Evolutionary conservation across 2,888 invertebrate genomes (phyloP).

Genomic region (Heliconius cydno): DNA sequence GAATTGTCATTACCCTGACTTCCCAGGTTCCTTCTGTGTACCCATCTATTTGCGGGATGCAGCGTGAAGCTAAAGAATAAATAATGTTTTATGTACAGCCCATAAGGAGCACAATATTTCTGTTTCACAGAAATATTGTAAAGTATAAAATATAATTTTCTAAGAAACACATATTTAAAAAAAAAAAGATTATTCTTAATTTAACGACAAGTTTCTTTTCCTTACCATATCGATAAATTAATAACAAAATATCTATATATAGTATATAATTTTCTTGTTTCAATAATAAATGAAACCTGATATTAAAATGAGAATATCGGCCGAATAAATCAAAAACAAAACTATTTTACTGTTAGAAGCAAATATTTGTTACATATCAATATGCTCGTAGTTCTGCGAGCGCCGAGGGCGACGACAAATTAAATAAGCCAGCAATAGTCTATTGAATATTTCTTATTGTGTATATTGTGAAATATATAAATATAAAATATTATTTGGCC

Average conservation of each 20-base stretch:
- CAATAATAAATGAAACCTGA: background rate
- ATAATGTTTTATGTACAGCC: no score
- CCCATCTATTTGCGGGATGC: no score
- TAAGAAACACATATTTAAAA: no score
- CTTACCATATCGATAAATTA: no score
- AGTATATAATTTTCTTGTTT: background rate
- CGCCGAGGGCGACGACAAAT: constrained; percentile 3
- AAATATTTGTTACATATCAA: constrained; percentile 19
- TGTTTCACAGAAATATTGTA: no score
- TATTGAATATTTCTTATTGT: background rate
- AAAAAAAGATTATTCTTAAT: no score
- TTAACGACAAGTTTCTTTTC: no score
- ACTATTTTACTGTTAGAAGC: background rate
- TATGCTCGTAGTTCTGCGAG: background rate
- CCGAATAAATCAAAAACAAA: constrained; percentile 6
- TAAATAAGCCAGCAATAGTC: constrained; percentile 3
- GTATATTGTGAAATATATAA: background rate
- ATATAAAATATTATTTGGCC: background rate
- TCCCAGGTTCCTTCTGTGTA: background rate
- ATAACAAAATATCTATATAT: no score
- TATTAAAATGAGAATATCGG: background rate
- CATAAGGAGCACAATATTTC: no score
- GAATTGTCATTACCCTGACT: no score
- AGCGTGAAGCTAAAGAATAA: no score
- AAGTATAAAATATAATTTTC: no score